Conservation (phyloP, 2,113 vertebrate genomes). For the Beaufortia kweichowensis region DNA sequence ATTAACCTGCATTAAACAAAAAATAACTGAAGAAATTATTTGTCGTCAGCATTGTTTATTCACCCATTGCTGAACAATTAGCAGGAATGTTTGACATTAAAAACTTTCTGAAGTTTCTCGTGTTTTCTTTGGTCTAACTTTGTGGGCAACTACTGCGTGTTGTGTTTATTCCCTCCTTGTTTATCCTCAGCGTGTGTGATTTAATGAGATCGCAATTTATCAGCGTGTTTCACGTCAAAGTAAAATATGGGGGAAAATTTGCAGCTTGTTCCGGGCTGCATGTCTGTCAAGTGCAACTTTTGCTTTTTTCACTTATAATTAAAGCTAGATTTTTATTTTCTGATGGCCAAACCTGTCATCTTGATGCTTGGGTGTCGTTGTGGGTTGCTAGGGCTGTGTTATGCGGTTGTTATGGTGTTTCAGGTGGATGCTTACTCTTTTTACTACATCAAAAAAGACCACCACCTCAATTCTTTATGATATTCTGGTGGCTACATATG, state of each 20-base stretch:
- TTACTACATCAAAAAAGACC: too few species aligned
- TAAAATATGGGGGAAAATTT: slow-evolving; percentile 16
- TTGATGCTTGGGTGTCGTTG: not conserved
- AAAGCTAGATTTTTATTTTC: not conserved
- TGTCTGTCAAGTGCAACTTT: not conserved
- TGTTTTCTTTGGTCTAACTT: slow-evolving; percentile 17
- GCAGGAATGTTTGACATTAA: slow-evolving; percentile 9
- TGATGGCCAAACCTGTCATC: not conserved
- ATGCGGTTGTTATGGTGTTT: not conserved
- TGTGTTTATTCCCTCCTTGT: not conserved
- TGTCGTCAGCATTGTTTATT: slow-evolving; percentile 46
- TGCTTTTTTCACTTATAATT: slow-evolving; percentile 5
- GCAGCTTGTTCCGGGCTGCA: not conserved
- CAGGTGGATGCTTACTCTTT: too few species aligned
- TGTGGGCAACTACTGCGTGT: slow-evolving; percentile 12
- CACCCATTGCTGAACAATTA: slow-evolving; percentile 41
- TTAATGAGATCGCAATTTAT: slow-evolving; percentile 46
- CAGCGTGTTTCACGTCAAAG: slow-evolving; percentile 11
- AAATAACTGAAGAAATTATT: slow-evolving; percentile 47
- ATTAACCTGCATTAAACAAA: slow-evolving; percentile 59
- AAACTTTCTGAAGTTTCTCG: not conserved
- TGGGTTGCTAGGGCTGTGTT: not conserved
- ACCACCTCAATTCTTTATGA: not conserved
- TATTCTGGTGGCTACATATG: not conserved
- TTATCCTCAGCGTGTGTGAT: slow-evolving; percentile 6